These are phyloP conservation scores for Alligator mississippiensis DNA, from an alignment of 2,113 vertebrate species.

Conservation along the genomic window DNA sequence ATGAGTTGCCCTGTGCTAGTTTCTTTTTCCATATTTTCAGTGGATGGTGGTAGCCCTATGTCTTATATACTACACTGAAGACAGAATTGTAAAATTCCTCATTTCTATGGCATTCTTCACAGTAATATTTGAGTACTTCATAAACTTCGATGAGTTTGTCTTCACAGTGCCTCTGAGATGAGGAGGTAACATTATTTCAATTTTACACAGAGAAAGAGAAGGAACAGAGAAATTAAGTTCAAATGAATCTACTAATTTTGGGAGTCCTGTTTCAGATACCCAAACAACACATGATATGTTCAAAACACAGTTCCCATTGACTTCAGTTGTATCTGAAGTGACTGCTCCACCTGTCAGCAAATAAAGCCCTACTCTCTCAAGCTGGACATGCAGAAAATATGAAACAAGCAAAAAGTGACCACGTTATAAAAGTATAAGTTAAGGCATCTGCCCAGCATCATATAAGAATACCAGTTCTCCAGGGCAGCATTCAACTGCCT, in stretches of 20 bases:
- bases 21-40: not conserved
- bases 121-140: not conserved
- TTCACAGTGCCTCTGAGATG: not conserved
- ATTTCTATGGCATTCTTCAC: not conserved
- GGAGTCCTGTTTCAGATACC: not conserved
- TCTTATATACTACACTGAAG: not conserved
- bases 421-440: not conserved
- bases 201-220: not conserved
- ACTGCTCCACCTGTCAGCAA: no score
- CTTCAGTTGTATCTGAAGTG: not conserved
- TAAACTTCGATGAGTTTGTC: not conserved
- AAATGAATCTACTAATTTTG: not conserved
- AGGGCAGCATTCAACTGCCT: not conserved
- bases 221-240: fast-evolving
- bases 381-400: no score
- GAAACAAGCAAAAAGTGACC: no score
- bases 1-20: not conserved
- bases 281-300: not conserved
- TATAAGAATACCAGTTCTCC: not conserved
- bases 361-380: no score
- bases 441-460: not conserved
- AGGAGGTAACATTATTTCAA: not conserved
- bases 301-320: not conserved
- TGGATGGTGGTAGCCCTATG: not conserved
- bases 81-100: not conserved